Conservation (phyloP, 1,140 invertebrate genomes). For the Drosophila sturtevanti region DNA sequence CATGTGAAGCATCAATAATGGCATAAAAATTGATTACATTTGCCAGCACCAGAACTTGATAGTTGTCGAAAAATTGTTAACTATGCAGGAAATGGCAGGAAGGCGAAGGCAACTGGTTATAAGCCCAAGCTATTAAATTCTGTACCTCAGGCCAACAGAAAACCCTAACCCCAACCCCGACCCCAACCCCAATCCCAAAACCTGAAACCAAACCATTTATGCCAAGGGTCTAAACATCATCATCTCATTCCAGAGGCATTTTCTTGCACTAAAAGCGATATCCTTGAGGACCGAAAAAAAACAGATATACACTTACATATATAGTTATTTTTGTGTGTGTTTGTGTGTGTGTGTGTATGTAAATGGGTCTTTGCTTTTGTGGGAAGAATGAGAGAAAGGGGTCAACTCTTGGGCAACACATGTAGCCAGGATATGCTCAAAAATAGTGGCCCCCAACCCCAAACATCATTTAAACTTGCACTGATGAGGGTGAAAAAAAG, state of each 20-base stretch:
- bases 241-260: constrained; percentile 25
- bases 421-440: constrained; percentile 42
- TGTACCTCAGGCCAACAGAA: not conserved
- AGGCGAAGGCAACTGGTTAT: constrained; percentile 25
- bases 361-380: constrained; percentile 28
- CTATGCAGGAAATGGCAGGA: constrained; percentile 55
- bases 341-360: constrained; percentile 30
- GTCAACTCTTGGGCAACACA: constrained; percentile 17
- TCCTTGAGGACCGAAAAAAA: constrained; percentile 60
- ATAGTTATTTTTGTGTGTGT: not conserved
- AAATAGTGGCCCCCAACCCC: constrained; percentile 51
- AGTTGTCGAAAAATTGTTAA: constrained; percentile 51
- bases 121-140: not conserved
- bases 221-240: not conserved
- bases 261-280: constrained; percentile 60
- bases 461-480: constrained; percentile 69
- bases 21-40: constrained; percentile 80
- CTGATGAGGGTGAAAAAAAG: constrained; percentile 78
- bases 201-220: not conserved
- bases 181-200: too few relatives aligned
- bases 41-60: constrained; percentile 35
- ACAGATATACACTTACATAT: constrained; percentile 16
- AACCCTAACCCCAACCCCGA: too few relatives aligned
- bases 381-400: not conserved
- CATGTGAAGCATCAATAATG: constrained; percentile 75